Evolutionary conservation across 2,113 vertebrate species (phyloP), one percentile per base, ranked within the genome.

Genomic region (Mustela nigripes): DNA sequence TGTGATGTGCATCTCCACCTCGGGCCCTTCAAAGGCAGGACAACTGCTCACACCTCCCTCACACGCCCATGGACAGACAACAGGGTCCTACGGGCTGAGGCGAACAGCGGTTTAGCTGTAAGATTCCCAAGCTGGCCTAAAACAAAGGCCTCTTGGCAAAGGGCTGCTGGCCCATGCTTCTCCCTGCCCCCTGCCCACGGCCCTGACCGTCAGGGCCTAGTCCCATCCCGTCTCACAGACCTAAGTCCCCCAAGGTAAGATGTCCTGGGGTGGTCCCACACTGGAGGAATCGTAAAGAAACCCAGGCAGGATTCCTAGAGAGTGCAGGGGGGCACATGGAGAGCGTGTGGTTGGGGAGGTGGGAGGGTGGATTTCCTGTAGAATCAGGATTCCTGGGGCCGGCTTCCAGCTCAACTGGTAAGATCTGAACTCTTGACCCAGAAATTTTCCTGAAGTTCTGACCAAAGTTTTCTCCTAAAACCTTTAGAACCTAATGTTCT

Each of bases 11-110:
- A 3, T 36, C 56, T 73, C 45, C 73, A 31, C 18, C 11, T 58
- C 56, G 2, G 18, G 18, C 3, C 56, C 42, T 83, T 26, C 19
- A 22, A 36, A 0, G 19, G 60, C 42, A 24, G 84, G 58, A 12
- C 48, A 39, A 3, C 74, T 19, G 6, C 24, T 42, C 11, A 11
- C 8, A 16, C 14, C 45, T 58, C 28, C 42, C 62, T 42, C 33
- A 31, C 1, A 0, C 0, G 3, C n/a, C 50, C 63, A 18, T 0
- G 12, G 0, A 18, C 45, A 14, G 48, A 39, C 31, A 14, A n/a
- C 69, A 24, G 36, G 19, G 33, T 39, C 73, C 6, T 21, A 14
- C 7, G 22, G 14, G 67, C 22, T 8, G 4, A 45, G 15, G 26
- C 14, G 1, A 0, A 11, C 11, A 56, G 48, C 0, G 53, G 39